These are phyloP conservation scores for Lytechinus pictus DNA, from an alignment of 35 echinoderm and acorn worm species.

Conservation along the genomic window DNA sequence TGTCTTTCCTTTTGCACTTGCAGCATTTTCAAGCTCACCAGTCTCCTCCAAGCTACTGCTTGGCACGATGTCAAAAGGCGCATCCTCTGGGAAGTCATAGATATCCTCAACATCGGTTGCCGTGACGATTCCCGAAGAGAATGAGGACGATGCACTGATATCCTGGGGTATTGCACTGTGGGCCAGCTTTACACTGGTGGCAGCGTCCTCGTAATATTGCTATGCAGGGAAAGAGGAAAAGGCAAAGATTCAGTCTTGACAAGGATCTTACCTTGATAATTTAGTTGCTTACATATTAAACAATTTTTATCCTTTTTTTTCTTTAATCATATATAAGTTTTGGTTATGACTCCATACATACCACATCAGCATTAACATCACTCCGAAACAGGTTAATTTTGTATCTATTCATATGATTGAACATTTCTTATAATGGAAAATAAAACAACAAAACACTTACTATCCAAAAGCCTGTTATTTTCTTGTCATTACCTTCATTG, in stretches of 20 bases:
- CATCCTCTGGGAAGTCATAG: neutral
- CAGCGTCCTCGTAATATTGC: conserved; percentile 47
- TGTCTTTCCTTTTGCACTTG: neutral
- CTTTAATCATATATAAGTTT: too few species aligned
- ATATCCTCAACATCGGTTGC: conserved; percentile 12
- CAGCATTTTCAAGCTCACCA: neutral
- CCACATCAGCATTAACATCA: too few species aligned
- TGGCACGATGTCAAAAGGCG: neutral
- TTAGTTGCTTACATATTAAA: too few species aligned
- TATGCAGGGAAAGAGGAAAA: neutral
- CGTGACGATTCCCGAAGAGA: neutral
- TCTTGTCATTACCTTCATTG: too few species aligned
- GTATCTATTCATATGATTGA: too few species aligned
- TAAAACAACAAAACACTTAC: too few species aligned
- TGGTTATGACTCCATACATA: too few species aligned
- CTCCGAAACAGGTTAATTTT: too few species aligned
- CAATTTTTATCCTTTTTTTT: too few species aligned
- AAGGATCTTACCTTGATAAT: too few species aligned
- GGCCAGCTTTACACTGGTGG: conserved; percentile 33
- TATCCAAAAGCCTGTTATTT: too few species aligned
- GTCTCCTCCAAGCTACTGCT: neutral
- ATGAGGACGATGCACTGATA: neutral
- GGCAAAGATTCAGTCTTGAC: neutral
- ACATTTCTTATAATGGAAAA: too few species aligned
- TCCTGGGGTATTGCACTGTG: conserved; percentile 50